Evolutionary conservation across 2,113 vertebrate genomes (phyloP), one percentile per base, ranked within the genome.

Genomic region (Engystomops pustulosus): DNA sequence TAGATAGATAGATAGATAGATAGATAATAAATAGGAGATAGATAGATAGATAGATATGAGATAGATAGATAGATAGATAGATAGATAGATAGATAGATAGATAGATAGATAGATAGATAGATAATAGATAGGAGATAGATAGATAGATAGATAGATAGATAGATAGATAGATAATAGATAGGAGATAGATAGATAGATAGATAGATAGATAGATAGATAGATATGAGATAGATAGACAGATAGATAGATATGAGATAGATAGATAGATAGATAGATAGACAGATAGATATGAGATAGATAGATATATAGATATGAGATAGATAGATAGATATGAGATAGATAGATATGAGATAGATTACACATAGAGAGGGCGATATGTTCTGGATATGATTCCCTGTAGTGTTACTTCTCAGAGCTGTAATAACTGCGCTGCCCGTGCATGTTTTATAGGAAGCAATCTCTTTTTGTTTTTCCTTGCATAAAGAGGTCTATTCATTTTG

Each of bases 401-500:
- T 38, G 4, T 6, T 58, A 3, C 18, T 53, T 58, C 32, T 55
- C 2, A 9, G 71, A 27, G 74, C 4, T n/a, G 36, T 25, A 23
- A 77, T 78, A 78, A 78, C 32, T 58, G 8, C 25, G 25, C 25
- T 7, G 49, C 25, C 12, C 11, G 25, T 27, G 0, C 20, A 25
- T 60, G n/a, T 41, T 78, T 34, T 60, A 58, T 58, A 60, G 53
- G n/a, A 41, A 41, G 67, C 80, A 55, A 81, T 72, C 70, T 53
- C 36, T 71, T 81, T 36, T 17, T 51, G 15, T 67, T 81, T 71
- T 38, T 51, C 32, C 34, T 38, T 17, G 69, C 44, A 65, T 67
- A 58, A 84, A 18, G 9, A 38, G 72, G 23, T 25, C 82, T 68
- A 84, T 84, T 84, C 62, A 67, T 77, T 84, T 84, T 69, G 18